Evolutionary conservation across 2,888 invertebrate species (phyloP).

Genomic region (Ctenicera cuprea): DNA sequence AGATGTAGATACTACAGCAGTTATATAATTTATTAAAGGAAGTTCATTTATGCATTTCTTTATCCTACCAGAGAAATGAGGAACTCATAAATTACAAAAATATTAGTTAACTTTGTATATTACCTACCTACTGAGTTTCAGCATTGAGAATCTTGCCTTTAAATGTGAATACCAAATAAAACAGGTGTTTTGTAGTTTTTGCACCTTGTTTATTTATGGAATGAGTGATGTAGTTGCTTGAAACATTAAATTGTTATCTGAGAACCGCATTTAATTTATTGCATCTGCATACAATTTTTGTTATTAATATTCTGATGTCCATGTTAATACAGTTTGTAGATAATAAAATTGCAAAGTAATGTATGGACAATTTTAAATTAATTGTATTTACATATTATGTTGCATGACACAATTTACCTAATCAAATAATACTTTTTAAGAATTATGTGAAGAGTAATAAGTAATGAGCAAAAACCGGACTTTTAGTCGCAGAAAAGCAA

Average conservation of each 20-base stretch:
- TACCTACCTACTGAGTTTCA: not conserved
- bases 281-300: conserved; percentile 3
- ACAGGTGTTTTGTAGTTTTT: conserved; percentile 26
- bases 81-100: too few species aligned
- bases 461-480: too few species aligned
- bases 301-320: not conserved
- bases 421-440: too few species aligned
- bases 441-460: too few species aligned
- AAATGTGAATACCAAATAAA: conserved; percentile 23
- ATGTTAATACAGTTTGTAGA: not conserved
- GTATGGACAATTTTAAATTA: not conserved
- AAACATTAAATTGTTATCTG: conserved; percentile 3
- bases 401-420: too few species aligned
- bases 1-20: too few species aligned
- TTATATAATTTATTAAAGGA: too few species aligned
- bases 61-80: not conserved
- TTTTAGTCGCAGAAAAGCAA: too few species aligned
- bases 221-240: conserved; percentile 13
- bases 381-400: not conserved
- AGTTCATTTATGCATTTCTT: not conserved
- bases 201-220: conserved; percentile 26
- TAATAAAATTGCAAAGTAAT: not conserved
- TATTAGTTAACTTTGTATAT: not conserved
- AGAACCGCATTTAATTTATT: conserved; percentile 1
- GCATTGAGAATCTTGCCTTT: conserved; percentile 6